phyloP scores from a whole-genome alignment of 2,888 invertebrate species.

The Tenthredo notha region DNA sequence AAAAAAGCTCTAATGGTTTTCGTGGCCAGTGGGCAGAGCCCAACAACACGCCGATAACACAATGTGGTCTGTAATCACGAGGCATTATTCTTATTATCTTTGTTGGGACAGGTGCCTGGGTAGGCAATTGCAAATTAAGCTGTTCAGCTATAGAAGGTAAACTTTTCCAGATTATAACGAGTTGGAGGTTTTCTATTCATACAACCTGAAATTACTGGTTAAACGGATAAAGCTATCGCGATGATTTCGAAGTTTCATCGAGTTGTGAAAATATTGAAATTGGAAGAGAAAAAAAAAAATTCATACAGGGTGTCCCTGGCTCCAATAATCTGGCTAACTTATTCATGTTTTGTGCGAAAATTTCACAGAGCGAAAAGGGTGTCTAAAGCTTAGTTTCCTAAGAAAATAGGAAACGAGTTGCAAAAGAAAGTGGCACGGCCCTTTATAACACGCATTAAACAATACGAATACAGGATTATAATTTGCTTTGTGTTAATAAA shows the following conservation, averaged over 20 bases:
- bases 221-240: conserved; percentile 33
- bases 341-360: neutral
- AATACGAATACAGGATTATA: conserved; percentile 34
- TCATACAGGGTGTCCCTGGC: neutral
- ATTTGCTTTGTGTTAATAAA: conserved; percentile 38
- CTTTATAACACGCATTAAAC: neutral
- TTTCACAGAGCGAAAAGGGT: neutral
- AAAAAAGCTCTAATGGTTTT: conserved; percentile 31
- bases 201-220: conserved; percentile 11
- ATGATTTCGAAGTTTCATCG: neutral
- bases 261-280: neutral
- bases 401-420: neutral
- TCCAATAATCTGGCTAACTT: neutral
- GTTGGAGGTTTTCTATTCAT: neutral
- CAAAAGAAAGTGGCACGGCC: conserved; percentile 19
- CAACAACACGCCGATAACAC: conserved; percentile 66
- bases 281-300: neutral
- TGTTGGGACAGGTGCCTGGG: conserved; percentile 51
- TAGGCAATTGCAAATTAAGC: conserved; percentile 67
- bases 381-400: neutral
- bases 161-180: conserved; percentile 14
- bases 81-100: conserved; percentile 72
- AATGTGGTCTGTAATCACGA: conserved; percentile 67
- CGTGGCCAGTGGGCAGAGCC: conserved; percentile 57
- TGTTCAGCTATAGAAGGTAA: conserved; percentile 64